Evolutionary conservation across 2,113 vertebrate genomes (phyloP), one percentile per base, ranked within the genome.

Genomic region (Asarcornis scutulata): DNA sequence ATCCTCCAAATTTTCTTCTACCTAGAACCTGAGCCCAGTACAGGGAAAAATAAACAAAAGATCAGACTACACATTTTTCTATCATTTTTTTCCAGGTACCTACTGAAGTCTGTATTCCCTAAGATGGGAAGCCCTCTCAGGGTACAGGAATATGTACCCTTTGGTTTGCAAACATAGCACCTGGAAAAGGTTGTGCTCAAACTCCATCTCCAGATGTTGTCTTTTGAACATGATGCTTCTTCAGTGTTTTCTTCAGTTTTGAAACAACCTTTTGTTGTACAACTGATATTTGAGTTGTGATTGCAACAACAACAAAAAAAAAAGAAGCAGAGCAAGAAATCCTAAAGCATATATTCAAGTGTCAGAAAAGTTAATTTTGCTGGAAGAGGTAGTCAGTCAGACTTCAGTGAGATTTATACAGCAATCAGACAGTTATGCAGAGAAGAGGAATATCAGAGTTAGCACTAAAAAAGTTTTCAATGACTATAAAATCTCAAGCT

Each of bases 401-500:
- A 29, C 40, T 86, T 88, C 4, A 71, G 55, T 71, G 63, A 63
- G 29, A 55, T 74, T 22, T 79, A 5, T 53, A n/a, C 16, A 64
- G 26, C 8, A 29, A 93, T n/a, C 31, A 52, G 53, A 40, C 12
- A 68, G 18, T 42, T 88, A 68, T 7, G 20, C 1, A 0, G 38
- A 64, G 50, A 69, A 79, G n/a, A 84, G 50, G 56, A 93, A 68
- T 29, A 88, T 38, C 50, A 94, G 92, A 89, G 69, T 92, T 93
- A 92, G 88, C 53, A 44, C 9, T 56, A 36, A 83, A 88, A 83
- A 86, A 73, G 21, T 93, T 94, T 89, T 62, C 74, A 92, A 74
- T 42, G 50, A 27, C 86, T 76, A 13, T 52, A 89, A 94, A 94
- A 73, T 18, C n/a, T 82, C 1, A 0, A 81, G 27, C 53, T 92